phyloP scores from a whole-genome alignment of 2,113 vertebrate genomes.

The Neotragus pygmaeus region DNA sequence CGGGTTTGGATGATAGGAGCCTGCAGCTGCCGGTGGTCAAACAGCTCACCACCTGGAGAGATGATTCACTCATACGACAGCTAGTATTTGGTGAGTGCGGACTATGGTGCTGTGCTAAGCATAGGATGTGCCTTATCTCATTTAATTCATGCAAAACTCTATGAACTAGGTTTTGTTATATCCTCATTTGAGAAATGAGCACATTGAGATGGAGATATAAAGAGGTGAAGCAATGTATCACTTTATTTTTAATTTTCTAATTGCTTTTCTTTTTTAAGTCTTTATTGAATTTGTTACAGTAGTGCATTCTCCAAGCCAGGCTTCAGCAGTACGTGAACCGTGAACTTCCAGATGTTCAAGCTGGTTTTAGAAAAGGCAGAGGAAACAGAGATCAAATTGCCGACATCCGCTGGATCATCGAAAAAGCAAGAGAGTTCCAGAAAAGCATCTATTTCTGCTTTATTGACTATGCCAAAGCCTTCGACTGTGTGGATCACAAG shows the following conservation, averaged over 20 bases:
- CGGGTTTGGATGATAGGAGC: background rate
- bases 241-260: background rate
- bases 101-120: background rate
- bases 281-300: background rate
- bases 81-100: background rate
- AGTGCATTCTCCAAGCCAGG: background rate
- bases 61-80: rapidly evolving
- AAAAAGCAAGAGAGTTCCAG: too few relatives aligned
- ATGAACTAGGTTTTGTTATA: background rate
- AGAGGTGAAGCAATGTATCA: background rate
- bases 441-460: too few relatives aligned
- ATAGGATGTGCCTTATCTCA: background rate
- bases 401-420: too few relatives aligned
- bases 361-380: too few relatives aligned
- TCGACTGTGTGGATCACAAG: too few relatives aligned
- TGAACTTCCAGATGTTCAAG: too few relatives aligned
- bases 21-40: background rate
- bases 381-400: too few relatives aligned
- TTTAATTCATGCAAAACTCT: background rate
- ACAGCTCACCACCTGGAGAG: rapidly evolving
- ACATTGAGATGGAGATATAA: background rate
- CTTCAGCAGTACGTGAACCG: too few relatives aligned
- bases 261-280: background rate
- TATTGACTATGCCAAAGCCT: too few relatives aligned
- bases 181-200: background rate